Evolutionary conservation across 2,113 vertebrate species (phyloP).

Genomic region (Tychaedon coryphoeus): DNA sequence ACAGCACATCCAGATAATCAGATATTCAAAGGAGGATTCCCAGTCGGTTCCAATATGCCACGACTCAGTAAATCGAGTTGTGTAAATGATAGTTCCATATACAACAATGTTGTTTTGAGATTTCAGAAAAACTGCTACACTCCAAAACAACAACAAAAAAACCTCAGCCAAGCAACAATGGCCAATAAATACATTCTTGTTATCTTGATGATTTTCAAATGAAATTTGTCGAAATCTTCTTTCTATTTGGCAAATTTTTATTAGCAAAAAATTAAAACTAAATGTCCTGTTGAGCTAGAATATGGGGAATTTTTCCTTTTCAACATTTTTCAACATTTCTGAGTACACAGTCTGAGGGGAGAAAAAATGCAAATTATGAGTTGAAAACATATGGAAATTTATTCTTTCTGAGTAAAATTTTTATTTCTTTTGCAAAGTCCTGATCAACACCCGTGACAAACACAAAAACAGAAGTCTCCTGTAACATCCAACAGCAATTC

Average conservation of each 20-base stretch:
- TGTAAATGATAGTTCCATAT: not conserved
- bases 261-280: not conserved
- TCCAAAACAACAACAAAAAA: not conserved
- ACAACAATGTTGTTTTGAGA: not conserved
- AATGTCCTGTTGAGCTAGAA: not conserved
- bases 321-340: not conserved
- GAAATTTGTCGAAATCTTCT: fast-evolving
- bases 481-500: not conserved
- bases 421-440: not conserved
- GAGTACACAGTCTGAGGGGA: not conserved
- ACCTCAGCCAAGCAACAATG: not conserved
- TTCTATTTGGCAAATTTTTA: not conserved
- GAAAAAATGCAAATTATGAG: not conserved
- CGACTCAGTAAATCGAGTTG: not conserved
- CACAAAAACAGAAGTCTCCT: not conserved
- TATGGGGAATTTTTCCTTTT: not conserved
- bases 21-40: conserved; percentile 43
- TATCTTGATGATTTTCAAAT: not conserved
- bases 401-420: not conserved
- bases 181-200: not conserved
- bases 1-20: conserved; percentile 51
- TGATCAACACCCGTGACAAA: not conserved
- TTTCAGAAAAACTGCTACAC: not conserved
- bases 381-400: not conserved
- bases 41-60: not conserved